Base-by-base conservation (phyloP, 2,888 invertebrate species). In the Thereva unica region DNA sequence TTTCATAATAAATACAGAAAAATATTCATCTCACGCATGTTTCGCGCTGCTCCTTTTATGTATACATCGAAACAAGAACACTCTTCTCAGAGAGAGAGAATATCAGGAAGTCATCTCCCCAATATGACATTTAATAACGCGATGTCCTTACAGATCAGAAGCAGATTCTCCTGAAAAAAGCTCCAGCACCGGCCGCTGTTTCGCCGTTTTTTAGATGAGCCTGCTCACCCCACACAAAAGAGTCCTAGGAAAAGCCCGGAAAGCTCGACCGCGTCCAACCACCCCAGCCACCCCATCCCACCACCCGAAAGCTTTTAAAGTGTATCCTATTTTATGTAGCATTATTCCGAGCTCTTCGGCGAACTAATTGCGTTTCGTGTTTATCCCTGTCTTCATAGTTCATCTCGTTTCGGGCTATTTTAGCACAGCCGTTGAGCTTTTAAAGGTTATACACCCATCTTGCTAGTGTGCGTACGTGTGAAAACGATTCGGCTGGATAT, bases 111-210 rank as follows among this genome's bases (percentile, higher is more conserved):
- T 5, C 40, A 12, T n/a, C 42, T 10, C 38, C 41, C 23, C 10
- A 40, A 9, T 59, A 49, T 59, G 38, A 47, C 34, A 12, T 37
- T 49, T 59, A 23, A 23, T 23, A 23, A 23, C 23, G 23, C 44
- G 10, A 47, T 12, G 40, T 49, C 59, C 10, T n/a, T 3, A n/a
- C 44, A 61, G 61, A 61, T 61, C 50, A 49, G 61, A 42, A 61
- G 50, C 50, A 50, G 41, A 61, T 50, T 37, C 61, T 61, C 61
- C 35, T 23, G 23, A 23, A 23, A 34, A 61, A 61, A 61, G 61
- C 61, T 61, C n/a, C 23, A 2, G 23, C 23, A 23, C 23, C 23
- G 23, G 23, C 23, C 23, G 23, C 23, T 23, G 23, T 23, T 23
- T 23, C 23, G 23, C 23, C 2, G 23, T 23, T 23, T 23, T 23